Conservation (phyloP, 2,113 vertebrate species). For the Callorhinus ursinus region DNA sequence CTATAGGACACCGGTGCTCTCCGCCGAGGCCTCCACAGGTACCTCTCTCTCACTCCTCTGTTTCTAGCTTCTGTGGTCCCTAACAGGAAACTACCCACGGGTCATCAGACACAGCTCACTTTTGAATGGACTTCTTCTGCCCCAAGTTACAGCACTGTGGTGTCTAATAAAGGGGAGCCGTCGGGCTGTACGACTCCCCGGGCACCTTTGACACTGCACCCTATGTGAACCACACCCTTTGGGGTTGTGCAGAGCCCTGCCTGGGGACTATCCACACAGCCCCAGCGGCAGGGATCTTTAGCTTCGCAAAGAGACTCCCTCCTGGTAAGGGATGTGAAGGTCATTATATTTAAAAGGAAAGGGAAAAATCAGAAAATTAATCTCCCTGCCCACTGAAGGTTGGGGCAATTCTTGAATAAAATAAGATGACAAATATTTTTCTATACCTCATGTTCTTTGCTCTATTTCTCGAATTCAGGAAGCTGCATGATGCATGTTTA, state of each 20-base stretch:
- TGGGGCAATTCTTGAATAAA: not conserved
- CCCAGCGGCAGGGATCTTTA: not conserved
- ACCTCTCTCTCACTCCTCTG: slow-evolving; percentile 47
- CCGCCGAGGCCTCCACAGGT: slow-evolving; percentile 85
- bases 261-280: not conserved
- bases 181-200: not conserved
- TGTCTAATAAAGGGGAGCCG: not conserved
- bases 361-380: not conserved
- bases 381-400: not conserved
- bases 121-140: not conserved
- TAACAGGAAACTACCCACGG: slow-evolving; percentile 7
- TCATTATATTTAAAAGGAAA: not conserved
- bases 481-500: not conserved
- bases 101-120: not conserved
- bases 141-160: not conserved
- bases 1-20: slow-evolving; percentile 85
- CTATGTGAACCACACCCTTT: not conserved
- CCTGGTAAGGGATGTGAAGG: not conserved
- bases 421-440: not conserved
- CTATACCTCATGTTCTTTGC: not conserved
- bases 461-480: slow-evolving; percentile 16
- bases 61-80: slow-evolving; percentile 18
- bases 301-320: not conserved
- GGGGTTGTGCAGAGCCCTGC: not conserved
- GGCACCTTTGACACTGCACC: not conserved